phyloP scores from a whole-genome alignment of 2,113 vertebrate species.

The Anoura caudifer region DNA sequence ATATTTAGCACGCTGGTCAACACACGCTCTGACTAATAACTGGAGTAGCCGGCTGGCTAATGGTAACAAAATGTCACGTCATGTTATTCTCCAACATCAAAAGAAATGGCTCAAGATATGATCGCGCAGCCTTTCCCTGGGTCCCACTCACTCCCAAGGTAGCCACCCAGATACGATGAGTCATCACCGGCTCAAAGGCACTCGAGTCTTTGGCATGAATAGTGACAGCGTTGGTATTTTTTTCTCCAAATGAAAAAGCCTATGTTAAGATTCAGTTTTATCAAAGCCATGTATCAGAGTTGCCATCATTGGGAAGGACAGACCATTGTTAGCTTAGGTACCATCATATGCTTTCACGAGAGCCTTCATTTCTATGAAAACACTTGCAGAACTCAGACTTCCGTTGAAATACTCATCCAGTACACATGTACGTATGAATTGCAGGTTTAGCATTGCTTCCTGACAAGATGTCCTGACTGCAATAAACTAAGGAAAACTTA shows the following conservation, averaged over 20 bases:
- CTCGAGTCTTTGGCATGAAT: background rate
- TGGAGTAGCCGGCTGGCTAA: background rate
- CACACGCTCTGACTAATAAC: background rate
- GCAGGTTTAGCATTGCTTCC: background rate
- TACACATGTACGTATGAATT: background rate
- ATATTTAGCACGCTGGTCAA: constrained; percentile 33
- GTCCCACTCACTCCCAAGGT: background rate
- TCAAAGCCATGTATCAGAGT: background rate
- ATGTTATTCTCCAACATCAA: background rate
- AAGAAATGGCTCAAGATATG: background rate
- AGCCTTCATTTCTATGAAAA: background rate
- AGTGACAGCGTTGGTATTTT: background rate
- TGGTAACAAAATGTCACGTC: constrained; percentile 32
- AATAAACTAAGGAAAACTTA: background rate
- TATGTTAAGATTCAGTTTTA: background rate
- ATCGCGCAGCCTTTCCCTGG: background rate
- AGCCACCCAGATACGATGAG: background rate
- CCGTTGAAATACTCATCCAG: background rate
- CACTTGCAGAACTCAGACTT: background rate
- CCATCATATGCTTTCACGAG: background rate
- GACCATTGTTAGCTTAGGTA: background rate
- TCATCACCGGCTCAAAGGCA: background rate
- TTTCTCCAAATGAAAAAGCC: background rate
- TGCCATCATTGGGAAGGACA: background rate
- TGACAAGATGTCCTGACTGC: background rate